Percentiles rank a stretch among this genome's conserved stretches.
These are phyloP conservation scores for Eristalis pertinax DNA, from an alignment of 2,888 invertebrate species.

Conservation along the genomic window DNA sequence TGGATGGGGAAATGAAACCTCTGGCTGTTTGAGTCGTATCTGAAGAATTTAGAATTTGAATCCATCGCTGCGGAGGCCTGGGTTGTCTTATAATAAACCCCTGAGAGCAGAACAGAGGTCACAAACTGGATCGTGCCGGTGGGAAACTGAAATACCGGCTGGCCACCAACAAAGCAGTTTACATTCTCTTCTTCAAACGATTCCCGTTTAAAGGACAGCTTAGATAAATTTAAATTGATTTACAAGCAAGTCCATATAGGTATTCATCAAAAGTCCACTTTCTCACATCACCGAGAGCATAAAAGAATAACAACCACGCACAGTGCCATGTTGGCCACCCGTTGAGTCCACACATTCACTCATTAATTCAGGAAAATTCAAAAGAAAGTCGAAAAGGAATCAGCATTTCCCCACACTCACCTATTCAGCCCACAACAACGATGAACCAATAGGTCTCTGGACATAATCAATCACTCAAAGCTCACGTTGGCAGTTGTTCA, in stretches of 20 bases:
- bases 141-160: too few species aligned
- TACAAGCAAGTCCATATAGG: not conserved
- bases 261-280: not conserved
- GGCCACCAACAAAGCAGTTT: not conserved
- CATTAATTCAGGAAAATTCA: not conserved
- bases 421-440: not conserved
- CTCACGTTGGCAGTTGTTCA: not conserved
- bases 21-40: too few species aligned
- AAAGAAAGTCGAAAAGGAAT: slow-evolving; percentile 1
- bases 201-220: not conserved
- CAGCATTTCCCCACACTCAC: not conserved
- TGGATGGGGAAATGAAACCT: too few species aligned
- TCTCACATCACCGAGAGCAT: not conserved
- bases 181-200: not conserved
- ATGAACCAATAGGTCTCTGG: not conserved
- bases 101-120: too few species aligned
- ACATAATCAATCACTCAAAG: not conserved
- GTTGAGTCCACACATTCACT: not conserved
- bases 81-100: too few species aligned
- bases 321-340: slow-evolving; percentile 39
- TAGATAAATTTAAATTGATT: not conserved
- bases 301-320: not conserved
- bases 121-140: too few species aligned
- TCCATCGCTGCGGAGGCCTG: too few species aligned
- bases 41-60: too few species aligned